Evolutionary conservation across 2,797 vertebrate genomes (phyloP), one percentile per base, ranked within the genome.

Genomic region (Arrhamphus sclerolepis): DNA sequence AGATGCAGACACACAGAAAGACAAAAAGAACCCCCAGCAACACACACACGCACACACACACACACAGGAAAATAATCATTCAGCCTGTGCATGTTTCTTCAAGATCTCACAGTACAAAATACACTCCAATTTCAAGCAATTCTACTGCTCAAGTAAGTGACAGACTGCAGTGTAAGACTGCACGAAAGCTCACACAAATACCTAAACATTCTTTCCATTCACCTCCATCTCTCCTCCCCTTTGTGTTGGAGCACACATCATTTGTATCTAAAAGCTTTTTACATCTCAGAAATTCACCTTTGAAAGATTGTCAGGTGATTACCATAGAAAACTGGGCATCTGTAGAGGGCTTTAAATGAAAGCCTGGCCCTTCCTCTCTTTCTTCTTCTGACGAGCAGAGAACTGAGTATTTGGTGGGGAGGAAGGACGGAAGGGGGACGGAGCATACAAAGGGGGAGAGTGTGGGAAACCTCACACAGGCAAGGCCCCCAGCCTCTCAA

Each of bases 391-490:
- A 67, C 34, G 72, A 79, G 75, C 63, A 55, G 73, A 81, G 71
- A 61, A 76, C 52, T 21, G 42, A 68, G 69, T 77, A 77, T 80
- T 79, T 79, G 60, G 72, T 26, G 18, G 48, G 44, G 67, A 84
- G 74, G 72, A 76, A 76, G 72, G 70, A 73, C 1, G 67, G 75
- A 72, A 70, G 72, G 65, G 75, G 58, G 44, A 55, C 40, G 18
- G 49, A 52, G 51, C 58, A 66, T 28, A 72, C 60, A 74, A 67
- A 78, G 47, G 46, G 62, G 53, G 62, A 67, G 75, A 86, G 86
- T 90, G 90, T 90, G 90, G 90, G 90, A 91, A 91, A 89, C 77
- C 49, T 75, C 19, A n/a, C 67, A 58, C 57, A 19, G 78, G 44
- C 72, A 29, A 76, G 81, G 84, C 79, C 81, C 83, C 70, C 76